Base-by-base conservation (phyloP, 2,888 invertebrate genomes). In the Furcula furcula region DNA sequence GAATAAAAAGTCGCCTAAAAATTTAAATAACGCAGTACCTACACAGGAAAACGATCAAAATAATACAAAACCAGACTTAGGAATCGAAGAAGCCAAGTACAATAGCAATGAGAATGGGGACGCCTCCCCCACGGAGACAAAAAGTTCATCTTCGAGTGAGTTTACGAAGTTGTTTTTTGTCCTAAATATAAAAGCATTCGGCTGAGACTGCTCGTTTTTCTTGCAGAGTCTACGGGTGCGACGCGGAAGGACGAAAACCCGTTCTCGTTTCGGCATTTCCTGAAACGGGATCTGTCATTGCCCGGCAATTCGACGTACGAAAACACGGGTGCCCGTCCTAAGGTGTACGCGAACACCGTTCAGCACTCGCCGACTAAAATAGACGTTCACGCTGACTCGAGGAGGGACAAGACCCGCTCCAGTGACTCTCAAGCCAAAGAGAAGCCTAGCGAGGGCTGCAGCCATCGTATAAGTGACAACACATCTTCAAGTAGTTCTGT, bases 181-280 rank as follows among this genome's bases (percentile, higher is more conserved):
- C 70, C 62, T 77, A 79, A 79, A 77, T 83, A 70, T 80, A 80
- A 70, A 76, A 65, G 53, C 65, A 71, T 76, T 72, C 66, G 60
- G 68, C 44, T 46, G 65, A 39, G 40, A 60, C 45, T 43, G 43
- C 62, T 60, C 46, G 46, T 70, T 74, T 73, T 70, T 65, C 56
- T 84, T 80, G 39, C 80, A 81, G 76, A 80, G 68, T 81, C 81
- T 34, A 74, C 83, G 39, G 89, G 90, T 12, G 76, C 76, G 18
- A 75, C 86, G 40, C 86, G 90, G 31, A 89, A 91, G 54, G 94
- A 94, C 65, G 94, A 94, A 54, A 94, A 94, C 77, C 93, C 94
- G 2, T 95, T 96, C 77, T 96, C 96, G 34, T 95, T 96, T 62
- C 94, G 95, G 70, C 95, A 95, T 72, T 96, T 96, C 72, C 77